Percentiles rank a stretch among this genome's conserved stretches.
Evolutionary conservation across 2,113 vertebrate species (phyloP).

Genomic region (Ia io): DNA sequence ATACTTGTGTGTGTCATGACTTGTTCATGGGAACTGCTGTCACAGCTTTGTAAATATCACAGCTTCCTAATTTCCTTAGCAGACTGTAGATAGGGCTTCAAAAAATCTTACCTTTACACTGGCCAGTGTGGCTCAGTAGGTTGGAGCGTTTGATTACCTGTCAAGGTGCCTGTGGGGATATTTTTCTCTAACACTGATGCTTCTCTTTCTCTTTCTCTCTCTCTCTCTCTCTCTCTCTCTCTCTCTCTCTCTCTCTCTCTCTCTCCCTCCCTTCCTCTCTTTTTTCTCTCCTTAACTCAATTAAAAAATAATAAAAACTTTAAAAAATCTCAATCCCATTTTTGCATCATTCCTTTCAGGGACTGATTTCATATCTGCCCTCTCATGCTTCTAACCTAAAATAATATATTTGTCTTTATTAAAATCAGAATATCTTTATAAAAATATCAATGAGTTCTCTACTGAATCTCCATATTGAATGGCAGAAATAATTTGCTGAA

Average conservation of each 20-base stretch:
- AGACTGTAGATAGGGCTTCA: not conserved
- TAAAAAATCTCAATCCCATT: not conserved
- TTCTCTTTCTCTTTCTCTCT: too few relatives aligned
- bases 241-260: too few relatives aligned
- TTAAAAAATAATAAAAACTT: too few relatives aligned
- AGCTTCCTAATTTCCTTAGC: not conserved
- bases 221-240: too few relatives aligned
- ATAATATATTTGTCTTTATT: constrained; percentile 2
- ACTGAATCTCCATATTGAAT: not conserved
- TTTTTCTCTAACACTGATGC: too few relatives aligned
- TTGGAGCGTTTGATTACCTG: too few relatives aligned
- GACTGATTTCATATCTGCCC: not conserved
- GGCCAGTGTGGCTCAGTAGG: too few relatives aligned
- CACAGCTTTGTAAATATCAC: not conserved
- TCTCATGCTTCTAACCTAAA: not conserved
- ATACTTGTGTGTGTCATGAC: not conserved
- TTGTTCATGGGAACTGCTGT: not conserved
- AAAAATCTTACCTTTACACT: not conserved
- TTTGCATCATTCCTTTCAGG: not conserved
- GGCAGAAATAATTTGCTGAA: not conserved
- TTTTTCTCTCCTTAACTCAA: too few relatives aligned
- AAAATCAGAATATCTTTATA: not conserved
- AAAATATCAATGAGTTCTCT: not conserved
- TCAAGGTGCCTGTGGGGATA: too few relatives aligned
- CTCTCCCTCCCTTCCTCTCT: too few relatives aligned